Evolutionary conservation across 37 sponge, comb jelly and placozoan species (phyloP), one percentile per base, ranked within the genome.

Genomic region (Spongia lamella): DNA sequence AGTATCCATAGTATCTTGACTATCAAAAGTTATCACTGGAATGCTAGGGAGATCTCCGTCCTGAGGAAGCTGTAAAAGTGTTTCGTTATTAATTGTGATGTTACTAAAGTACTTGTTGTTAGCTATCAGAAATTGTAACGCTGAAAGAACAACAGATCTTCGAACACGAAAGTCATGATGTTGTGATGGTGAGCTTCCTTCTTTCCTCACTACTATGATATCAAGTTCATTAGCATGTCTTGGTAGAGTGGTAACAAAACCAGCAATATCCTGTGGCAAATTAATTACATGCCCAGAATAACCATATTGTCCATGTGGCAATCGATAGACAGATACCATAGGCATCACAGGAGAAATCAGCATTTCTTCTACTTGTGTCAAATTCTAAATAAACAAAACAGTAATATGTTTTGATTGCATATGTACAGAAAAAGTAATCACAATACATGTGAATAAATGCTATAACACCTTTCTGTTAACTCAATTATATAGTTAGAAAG

Each of bases 81-180:
- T 72, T 7, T 40, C 38, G 5, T 33, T 14, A 30, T 71, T 55
- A 22, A 79, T 69, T 22, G 16, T 34, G 0, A 79, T 33, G 1
- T 31, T 31, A n/a, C n/a, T n/a, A n/a, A 57, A 79, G 80, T 79
- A 79, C 54, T 6, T 0, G 61, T 74, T 74, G 47, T 85, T 70
- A 13, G 3, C 73, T 1, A 77, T 5, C 60, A 77, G 26, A 67
- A 74, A 82, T 1, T 63, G n/a, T 1, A 85, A 68, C 16, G 79
- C 79, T 53, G 52, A 31, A 20, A 59, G 59, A 7, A 85, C 79
- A 26, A 68, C 63, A 61, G 19, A 3, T 26, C 75, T 7, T 15
- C 86, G 34, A 3, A 85, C 86, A 33, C 67, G 80, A 37, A 85
- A 85, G 66, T 82, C 83, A 24, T 24, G 66, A 9, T 73, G 74